These are phyloP conservation scores for Bucco capensis DNA, from an alignment of 2,113 vertebrate species.

Conservation along the genomic window DNA sequence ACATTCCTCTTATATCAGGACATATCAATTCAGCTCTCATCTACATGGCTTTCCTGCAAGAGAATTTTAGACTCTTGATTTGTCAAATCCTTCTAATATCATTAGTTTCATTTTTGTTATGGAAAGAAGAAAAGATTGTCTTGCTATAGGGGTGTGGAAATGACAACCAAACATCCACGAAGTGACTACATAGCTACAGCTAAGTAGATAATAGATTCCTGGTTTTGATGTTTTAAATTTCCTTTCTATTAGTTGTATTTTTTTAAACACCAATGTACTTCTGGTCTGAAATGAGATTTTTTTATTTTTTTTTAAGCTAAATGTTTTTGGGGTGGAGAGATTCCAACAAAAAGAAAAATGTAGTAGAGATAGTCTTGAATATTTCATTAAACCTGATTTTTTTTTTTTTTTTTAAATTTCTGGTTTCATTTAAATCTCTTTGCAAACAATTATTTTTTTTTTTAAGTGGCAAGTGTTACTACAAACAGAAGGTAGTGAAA, in stretches of 20 bases:
- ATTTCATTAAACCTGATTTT: neutral
- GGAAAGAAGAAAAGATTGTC: neutral
- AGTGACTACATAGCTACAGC: neutral
- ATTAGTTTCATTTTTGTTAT: neutral
- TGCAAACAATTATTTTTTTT: neutral
- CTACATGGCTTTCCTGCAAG: neutral
- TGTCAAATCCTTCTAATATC: neutral
- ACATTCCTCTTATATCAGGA: neutral
- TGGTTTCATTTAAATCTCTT: neutral
- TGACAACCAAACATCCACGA: neutral
- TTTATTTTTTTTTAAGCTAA: neutral
- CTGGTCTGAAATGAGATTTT: neutral
- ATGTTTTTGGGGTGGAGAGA: neutral
- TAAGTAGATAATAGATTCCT: neutral
- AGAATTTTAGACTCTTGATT: neutral
- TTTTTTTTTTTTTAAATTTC: neutral
- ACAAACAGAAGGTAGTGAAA: neutral
- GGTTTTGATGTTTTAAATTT: neutral
- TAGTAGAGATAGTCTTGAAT: neutral
- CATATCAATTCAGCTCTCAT: neutral
- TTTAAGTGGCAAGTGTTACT: neutral
- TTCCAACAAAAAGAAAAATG: neutral
- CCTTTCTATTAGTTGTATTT: neutral
- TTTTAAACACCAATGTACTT: neutral
- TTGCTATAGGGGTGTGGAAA: neutral